Evolutionary conservation across 2,113 vertebrate genomes (phyloP).

Genomic region (Mormyrus lacerda): DNA sequence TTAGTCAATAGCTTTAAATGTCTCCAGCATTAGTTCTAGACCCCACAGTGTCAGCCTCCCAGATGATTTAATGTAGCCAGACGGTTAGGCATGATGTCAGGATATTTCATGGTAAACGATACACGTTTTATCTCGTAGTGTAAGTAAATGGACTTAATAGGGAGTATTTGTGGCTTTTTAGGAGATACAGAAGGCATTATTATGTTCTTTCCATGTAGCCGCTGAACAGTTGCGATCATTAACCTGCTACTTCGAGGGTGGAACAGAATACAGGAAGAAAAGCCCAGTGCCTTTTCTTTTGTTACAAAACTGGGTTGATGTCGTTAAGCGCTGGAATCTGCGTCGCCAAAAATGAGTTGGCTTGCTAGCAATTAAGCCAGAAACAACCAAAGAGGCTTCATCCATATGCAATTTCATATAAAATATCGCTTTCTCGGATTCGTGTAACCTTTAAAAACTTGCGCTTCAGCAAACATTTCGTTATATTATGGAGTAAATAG

Average conservation of each 20-base stretch:
- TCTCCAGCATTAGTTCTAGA: neutral
- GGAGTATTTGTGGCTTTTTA: neutral
- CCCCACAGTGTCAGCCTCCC: neutral
- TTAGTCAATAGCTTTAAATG: neutral
- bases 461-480: neutral
- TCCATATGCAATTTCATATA: conserved; percentile 15
- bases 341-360: neutral
- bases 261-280: conserved; percentile 4
- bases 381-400: neutral
- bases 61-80: neutral
- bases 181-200: neutral
- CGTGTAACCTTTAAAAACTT: neutral
- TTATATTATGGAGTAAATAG: neutral
- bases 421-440: neutral
- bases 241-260: neutral
- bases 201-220: neutral
- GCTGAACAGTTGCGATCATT: neutral
- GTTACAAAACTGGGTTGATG: conserved; percentile 5
- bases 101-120: neutral
- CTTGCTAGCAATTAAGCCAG: conserved; percentile 9
- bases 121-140: neutral
- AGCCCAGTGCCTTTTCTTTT: conserved; percentile 7
- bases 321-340: conserved; percentile 1
- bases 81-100: neutral
- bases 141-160: neutral